phyloP scores from a whole-genome alignment of 2,113 vertebrate species.

The Machaerirhynchus nigripectus region DNA sequence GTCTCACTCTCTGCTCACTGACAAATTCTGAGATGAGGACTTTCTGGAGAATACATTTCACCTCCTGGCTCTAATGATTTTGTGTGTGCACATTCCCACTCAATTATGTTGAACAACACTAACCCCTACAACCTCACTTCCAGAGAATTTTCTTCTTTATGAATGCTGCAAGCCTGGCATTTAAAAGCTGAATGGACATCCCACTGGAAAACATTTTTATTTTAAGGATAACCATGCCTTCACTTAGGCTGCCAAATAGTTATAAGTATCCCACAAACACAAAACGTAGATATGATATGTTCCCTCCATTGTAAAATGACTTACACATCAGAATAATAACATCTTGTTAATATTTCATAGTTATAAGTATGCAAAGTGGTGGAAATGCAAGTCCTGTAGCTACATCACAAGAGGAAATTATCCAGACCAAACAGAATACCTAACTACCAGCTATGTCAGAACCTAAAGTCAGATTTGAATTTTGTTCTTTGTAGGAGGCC shows the following conservation, averaged over 20 bases:
- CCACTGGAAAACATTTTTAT: neutral
- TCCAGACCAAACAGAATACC: neutral
- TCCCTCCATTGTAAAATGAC: neutral
- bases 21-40: neutral
- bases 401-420: neutral
- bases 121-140: accelerated
- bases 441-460: neutral
- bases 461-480: neutral
- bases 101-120: neutral
- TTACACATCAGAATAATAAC: neutral
- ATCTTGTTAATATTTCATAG: neutral
- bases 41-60: neutral
- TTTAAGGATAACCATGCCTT: neutral
- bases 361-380: neutral
- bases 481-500: neutral
- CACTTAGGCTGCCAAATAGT: neutral
- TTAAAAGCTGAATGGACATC: neutral
- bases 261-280: neutral
- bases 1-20: neutral
- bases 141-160: neutral
- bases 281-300: neutral
- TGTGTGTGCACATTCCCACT: neutral
- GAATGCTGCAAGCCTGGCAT: neutral
- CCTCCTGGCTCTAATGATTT: neutral
- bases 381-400: neutral